These are phyloP conservation scores for Limnephilus lunatus DNA, from an alignment of 2,888 invertebrate species.

Conservation along the genomic window DNA sequence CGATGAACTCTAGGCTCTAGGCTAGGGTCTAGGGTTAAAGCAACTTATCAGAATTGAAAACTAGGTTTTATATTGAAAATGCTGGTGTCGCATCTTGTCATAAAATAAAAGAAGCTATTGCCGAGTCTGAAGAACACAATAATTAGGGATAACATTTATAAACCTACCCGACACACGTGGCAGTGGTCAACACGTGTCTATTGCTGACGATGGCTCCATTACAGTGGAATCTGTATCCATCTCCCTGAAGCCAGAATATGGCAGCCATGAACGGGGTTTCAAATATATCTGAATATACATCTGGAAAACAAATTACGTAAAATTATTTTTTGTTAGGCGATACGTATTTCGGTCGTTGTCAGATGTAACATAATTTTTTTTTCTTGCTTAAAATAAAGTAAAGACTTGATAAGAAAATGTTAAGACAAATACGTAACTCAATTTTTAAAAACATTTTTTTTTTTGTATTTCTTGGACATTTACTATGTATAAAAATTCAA, in stretches of 20 bases:
- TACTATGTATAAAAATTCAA: no score
- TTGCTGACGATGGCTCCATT: neutral
- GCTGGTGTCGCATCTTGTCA: neutral
- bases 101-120: neutral
- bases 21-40: no score
- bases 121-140: neutral
- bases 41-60: no score
- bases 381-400: no score
- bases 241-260: neutral
- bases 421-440: no score
- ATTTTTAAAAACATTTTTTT: no score
- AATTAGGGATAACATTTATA: neutral
- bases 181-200: neutral
- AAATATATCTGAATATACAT: neutral
- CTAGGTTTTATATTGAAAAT: neutral
- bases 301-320: neutral
- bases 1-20: no score
- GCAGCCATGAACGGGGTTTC: neutral
- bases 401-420: no score
- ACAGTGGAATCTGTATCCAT: neutral
- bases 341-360: no score
- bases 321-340: neutral
- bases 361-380: no score
- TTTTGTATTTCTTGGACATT: no score
- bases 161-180: neutral